These are phyloP conservation scores for Harpagifer antarcticus DNA, from an alignment of 2,797 vertebrate species.

Conservation along the genomic window DNA sequence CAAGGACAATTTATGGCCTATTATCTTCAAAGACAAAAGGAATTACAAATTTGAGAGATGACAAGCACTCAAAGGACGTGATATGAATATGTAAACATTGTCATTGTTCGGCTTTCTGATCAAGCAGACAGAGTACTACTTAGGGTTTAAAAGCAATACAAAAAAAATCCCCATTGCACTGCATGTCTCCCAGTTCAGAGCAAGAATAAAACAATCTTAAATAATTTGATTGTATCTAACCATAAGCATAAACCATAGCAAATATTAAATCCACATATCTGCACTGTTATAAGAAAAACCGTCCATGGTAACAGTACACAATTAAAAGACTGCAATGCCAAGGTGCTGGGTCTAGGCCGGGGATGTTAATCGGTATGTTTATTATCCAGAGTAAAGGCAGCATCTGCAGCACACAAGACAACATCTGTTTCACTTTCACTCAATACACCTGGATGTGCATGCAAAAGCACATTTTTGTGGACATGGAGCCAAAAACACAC, in stretches of 20 bases:
- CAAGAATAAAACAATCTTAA: constrained; percentile 62
- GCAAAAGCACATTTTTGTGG: constrained; percentile 16
- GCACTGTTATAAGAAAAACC: constrained; percentile 37
- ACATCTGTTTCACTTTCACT: constrained; percentile 41
- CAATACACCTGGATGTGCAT: constrained; percentile 35
- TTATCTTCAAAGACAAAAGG: constrained; percentile 86
- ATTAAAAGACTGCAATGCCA: constrained; percentile 70
- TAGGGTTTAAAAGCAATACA: constrained; percentile 67
- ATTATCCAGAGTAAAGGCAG: constrained; percentile 60
- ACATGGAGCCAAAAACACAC: constrained; percentile 23
- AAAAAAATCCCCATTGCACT: constrained; percentile 61
- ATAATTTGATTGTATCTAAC: constrained; percentile 68
- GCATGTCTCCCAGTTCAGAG: constrained; percentile 53
- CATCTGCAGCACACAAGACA: constrained; percentile 26
- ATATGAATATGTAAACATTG: constrained; percentile 83
- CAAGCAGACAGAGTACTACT: constrained; percentile 49
- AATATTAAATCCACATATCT: constrained; percentile 58
- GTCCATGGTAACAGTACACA: constrained; percentile 38
- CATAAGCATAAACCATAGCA: constrained; percentile 36
- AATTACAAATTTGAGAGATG: constrained; percentile 83
- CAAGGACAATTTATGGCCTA: constrained; percentile 87
- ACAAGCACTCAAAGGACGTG: constrained; percentile 80
- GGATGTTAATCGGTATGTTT: constrained; percentile 82
- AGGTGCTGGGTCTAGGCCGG: constrained; percentile 75
- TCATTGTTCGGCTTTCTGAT: constrained; percentile 56